Base-by-base conservation (phyloP, 2,113 vertebrate species). In the Podarcis muralis region DNA sequence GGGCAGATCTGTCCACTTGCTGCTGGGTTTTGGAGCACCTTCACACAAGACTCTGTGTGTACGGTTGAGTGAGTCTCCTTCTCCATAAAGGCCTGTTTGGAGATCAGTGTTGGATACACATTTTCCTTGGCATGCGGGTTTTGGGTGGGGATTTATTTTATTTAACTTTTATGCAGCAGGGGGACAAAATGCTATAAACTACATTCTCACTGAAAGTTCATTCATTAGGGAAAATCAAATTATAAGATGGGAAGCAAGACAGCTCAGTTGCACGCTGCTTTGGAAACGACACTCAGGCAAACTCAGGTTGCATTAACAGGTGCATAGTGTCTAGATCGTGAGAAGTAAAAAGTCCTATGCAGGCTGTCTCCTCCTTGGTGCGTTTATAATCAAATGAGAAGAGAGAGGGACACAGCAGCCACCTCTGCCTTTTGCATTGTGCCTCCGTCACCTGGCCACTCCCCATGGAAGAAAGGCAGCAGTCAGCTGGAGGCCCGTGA, bases 221-320 rank as follows among this genome's bases (percentile, higher is more conserved):
- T 88, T 91, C 85, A 6, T 65, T 77, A 40, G 59, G 37, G 32
- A 65, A 86, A 77, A 76, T 83, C n/a, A 88, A 84, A 6, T 82
- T 87, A 88, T 13, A 6, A 57, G 27, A 25, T 3, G 6, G 48
- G 59, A 30, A 88, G 9, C 7, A 43, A 16, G 13, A 4, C 18
- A 12, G 1, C 66, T 37, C n/a, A 23, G 80, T 1, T 0, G 66
- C 43, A 57, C 37, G 20, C 0, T 2, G 40, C 25, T 76, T 78
- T 1, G 25, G 0, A 8, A 3, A 30, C 11, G 74, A 82, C 5
- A 18, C 48, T 13, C 1, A 65, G 25, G 35, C 2, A 35, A 32
- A 35, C 32, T 74, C 35, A 37, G 72, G 72, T 32, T 74, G 32
- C n/a, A 16, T 68, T 78, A 30, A 48, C 40, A 78, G 23, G 13